phyloP scores from a whole-genome alignment of 1,140 invertebrate genomes.

The Himalopsyche phryganea region DNA sequence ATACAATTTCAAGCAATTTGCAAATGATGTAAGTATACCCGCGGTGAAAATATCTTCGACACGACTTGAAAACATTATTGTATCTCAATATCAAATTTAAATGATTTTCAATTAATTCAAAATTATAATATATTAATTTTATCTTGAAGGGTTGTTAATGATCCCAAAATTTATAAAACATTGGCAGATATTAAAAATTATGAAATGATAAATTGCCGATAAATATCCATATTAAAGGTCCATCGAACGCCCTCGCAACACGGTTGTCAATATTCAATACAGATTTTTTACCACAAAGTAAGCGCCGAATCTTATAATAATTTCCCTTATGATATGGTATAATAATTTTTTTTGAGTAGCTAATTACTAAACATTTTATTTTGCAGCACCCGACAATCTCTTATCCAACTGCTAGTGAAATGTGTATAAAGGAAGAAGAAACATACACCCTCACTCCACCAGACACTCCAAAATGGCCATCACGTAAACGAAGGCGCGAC shows the following conservation, averaged over 20 bases:
- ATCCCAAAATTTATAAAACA: too few species aligned
- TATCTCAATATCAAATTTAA: not conserved
- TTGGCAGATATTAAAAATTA: too few species aligned
- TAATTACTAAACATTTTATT: too few species aligned
- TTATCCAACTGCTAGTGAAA: not conserved
- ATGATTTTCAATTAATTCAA: not conserved
- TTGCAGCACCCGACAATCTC: not conserved
- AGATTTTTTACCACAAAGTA: too few species aligned
- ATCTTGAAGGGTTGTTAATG: too few species aligned
- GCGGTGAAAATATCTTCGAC: not conserved
- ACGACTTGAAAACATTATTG: not conserved
- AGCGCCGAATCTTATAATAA: too few species aligned
- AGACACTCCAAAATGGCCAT: slow-evolving; percentile 17
- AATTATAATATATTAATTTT: not conserved
- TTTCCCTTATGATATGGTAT: too few species aligned
- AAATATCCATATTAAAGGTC: too few species aligned
- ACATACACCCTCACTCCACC: slow-evolving; percentile 22
- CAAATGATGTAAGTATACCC: not conserved
- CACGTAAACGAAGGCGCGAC: slow-evolving; percentile 18
- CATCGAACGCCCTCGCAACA: too few species aligned
- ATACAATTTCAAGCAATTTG: not conserved
- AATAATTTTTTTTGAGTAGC: too few species aligned
- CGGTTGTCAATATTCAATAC: too few species aligned
- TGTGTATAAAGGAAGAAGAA: not conserved
- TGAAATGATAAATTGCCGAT: too few species aligned